Base-by-base conservation (phyloP, 1,140 invertebrate genomes). In the Bombyx mandarina region DNA sequence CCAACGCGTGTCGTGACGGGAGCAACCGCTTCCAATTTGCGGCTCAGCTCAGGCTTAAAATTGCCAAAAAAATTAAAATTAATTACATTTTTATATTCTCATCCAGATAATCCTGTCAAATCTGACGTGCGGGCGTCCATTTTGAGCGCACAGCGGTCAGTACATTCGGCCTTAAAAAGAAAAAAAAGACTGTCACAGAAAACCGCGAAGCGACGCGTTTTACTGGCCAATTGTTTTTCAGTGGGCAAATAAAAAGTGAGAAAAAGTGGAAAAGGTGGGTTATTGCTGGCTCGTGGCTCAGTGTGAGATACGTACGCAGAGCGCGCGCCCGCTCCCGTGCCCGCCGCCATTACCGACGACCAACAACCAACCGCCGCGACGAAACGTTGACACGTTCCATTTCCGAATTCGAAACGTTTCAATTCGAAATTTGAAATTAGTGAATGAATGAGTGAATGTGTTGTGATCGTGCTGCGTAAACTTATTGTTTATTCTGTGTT, bases 101-200 rank as follows among this genome's bases (percentile, higher is more conserved):
- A 47, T 54, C 4, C 63, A 75, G 79, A 80, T 84, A 82, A 84
- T 69, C 69, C 62, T 71, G 78, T 84, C 81, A 79, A 72, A 69
- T 60, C 52, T 76, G 79, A 81, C 78, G 67, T 58, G 72, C 62
- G 55, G 53, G 67, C 70, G 73, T 62, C 62, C 50, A 63, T 77
- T 79, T 80, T 82, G 54, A 63, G 63, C 66, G 47, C 50, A n/a
- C 18, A 35, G 22, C 63, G 75, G 77, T 35, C 26, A 35, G 26
- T 35, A 35, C 26, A 3, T 35, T 35, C 71, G 73, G 69, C 75
- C 69, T 53, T 45, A 45, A 47, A 54, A 47, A 65, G 63, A 71
- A 61, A 58, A 55, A 50, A 52, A 61, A 59, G 57, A 45, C 22
- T 57, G 54, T 67, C 73, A 76, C 66, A 75, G 71, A 64, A 67